These are phyloP conservation scores for Shargacucullia verbasci DNA, from an alignment of 2,888 invertebrate genomes.

Conservation along the genomic window DNA sequence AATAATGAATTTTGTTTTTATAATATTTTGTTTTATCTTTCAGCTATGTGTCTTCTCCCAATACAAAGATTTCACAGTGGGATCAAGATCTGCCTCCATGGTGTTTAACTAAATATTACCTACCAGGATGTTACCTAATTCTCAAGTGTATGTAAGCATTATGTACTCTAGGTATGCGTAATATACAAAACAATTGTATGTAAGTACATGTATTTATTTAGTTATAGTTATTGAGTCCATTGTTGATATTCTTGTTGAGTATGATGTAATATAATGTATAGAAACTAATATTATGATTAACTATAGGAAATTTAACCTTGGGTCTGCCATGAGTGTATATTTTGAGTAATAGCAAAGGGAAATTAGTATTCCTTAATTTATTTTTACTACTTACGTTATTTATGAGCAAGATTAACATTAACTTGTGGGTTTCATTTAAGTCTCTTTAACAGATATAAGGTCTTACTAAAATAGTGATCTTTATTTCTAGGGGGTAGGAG, in stretches of 20 bases:
- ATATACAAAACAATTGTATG: constrained; percentile 55
- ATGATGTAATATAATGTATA: constrained; percentile 83
- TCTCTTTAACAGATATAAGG: constrained; percentile 13
- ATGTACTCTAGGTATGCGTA: constrained; percentile 54
- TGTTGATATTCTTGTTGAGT: constrained; percentile 89
- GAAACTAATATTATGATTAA: constrained; percentile 61
- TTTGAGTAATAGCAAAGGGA: constrained; percentile 50
- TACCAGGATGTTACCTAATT: constrained; percentile 60
- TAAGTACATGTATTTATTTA: constrained; percentile 77
- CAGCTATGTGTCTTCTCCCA: constrained; percentile 98
- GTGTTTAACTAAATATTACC: constrained; percentile 86
- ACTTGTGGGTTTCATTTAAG: constrained; percentile 28
- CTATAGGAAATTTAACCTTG: constrained; percentile 60
- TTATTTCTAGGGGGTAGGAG: too few relatives aligned
- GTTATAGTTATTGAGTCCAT: constrained; percentile 84
- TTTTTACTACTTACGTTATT: constrained; percentile 43
- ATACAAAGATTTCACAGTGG: constrained; percentile 97
- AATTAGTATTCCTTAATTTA: constrained; percentile 49
- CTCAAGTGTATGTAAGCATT: constrained; percentile 56
- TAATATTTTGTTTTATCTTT: constrained; percentile 75
- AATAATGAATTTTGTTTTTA: constrained; percentile 14
- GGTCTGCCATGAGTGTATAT: constrained; percentile 56
- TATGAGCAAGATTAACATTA: constrained; percentile 33
- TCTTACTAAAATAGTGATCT: too few relatives aligned
- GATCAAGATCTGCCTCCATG: constrained; percentile 93